Evolutionary conservation across 2,113 vertebrate genomes (phyloP), one percentile per base, ranked within the genome.

Genomic region (Malaclemys terrapin): DNA sequence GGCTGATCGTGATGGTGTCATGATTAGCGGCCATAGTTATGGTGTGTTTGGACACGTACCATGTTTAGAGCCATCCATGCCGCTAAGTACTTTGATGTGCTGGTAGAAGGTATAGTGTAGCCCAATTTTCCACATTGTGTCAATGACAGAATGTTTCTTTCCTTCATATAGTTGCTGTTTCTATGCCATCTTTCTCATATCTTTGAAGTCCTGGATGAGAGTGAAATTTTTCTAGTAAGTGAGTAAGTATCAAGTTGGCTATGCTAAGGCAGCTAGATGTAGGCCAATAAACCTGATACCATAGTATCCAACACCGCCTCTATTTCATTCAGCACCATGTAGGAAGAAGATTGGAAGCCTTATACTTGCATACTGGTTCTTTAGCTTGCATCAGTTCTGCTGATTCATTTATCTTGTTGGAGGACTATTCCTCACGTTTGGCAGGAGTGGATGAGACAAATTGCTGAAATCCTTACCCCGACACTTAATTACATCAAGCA

Each of bases 311-410:
- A 76, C 6, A 13, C 10, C 5, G 22, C 20, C 20, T 76, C 38
- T 76, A 13, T 76, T 76, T 76, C 75, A 78, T 47, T 78, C 12
- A 45, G 22, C 75, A 78, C 24, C 75, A 47, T 47, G 13, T 78
- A 13, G 75, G 38, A 29, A 78, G 42, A 47, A 4, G 2, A 27
- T 47, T 76, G 75, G 75, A 7, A 47, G 42, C 75, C 75, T 47
- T 45, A 76, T 42, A 78, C 42, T 78, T 72, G 5, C 75, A 78
- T 25, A 78, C 75, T 47, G n/a, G n/a, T 47, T 78, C 45, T 78
- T 47, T 78, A 78, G 42, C 75, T 45, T 78, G 75, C 22, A 29
- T 0, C 1, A 0, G n/a, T 2, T 3, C 0, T 2, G 0, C 29
- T 42, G 1, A 1, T 42, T 80, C 22, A 19, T 54, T 53, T 47